Evolutionary conservation across 53 echinoderm and acorn worm species (phyloP), one percentile per base, ranked within the genome.

Genomic region (Hippasteria phrygiana): DNA sequence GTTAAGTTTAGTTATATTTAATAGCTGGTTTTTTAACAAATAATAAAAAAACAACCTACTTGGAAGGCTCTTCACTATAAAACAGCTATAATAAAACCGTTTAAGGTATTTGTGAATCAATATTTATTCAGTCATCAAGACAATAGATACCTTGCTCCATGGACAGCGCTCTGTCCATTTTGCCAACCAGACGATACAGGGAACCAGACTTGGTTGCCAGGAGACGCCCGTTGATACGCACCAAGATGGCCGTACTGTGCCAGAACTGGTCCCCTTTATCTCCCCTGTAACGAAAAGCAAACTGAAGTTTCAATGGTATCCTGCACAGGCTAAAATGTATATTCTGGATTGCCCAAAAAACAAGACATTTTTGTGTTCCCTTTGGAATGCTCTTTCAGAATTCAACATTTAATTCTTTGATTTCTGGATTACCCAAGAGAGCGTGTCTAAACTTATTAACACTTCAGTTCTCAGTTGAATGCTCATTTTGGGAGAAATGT

Each of bases 111-210:
- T 27, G 32, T 63, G 64, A 63, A 63, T n/a, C 28, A 0, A 5
- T 31, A 17, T n/a, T 12, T 46, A 10, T 10, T 45, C 10, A 74
- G 4, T 35, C 16, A 69, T 1, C n/a, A n/a, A n/a, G n/a, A n/a
- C n/a, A n/a, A n/a, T n/a, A n/a, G n/a, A n/a, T 76, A 94, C 97
- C 97, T 83, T 97, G 86, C 53, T 97, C 97, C 62, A 93, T 67
- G 63, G 95, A 55, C 74, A 93, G 50, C 17, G 83, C 78, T 34
- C 69, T 78, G 39, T 95, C 88, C 59, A 97, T 93, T 37, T 70
- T 92, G 37, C 97, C 95, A 17, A 65, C 43, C 39, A 97, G 87
- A 27, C 92, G 79, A 54, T 97, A 97, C 50, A 42, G 59, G 47
- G 93, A 88, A 26, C 99, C 99, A 41, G 95, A 91, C 20, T 80